A percentile compares a stretch with the other conserved stretches of the same genome.
These are phyloP conservation scores for Morone saxatilis DNA, from an alignment of 2,113 vertebrate species.

Conservation along the genomic window DNA sequence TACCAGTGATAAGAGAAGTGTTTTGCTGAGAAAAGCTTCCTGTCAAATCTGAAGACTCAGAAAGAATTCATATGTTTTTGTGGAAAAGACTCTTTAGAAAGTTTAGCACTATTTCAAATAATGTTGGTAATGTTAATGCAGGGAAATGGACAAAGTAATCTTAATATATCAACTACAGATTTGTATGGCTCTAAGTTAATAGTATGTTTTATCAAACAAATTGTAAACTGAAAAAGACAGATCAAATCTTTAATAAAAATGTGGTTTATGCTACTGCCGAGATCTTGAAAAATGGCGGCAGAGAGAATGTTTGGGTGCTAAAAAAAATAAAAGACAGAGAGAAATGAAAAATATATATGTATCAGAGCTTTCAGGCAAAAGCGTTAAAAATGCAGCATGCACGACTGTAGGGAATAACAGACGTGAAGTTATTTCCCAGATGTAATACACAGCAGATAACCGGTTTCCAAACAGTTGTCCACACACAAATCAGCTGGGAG, in stretches of 20 bases:
- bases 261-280: neutral
- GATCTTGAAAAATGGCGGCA: neutral
- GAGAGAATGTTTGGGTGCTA: neutral
- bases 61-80: neutral
- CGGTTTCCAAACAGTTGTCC: conserved; percentile 1
- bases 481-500: neutral
- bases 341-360: neutral
- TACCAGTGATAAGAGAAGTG: conserved; percentile 13
- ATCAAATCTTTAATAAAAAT: neutral
- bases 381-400: neutral
- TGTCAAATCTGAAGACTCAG: conserved; percentile 23
- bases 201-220: neutral
- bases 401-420: conserved; percentile 7
- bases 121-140: neutral
- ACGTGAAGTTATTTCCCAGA: conserved; percentile 21
- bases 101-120: neutral
- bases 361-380: conserved; percentile 6
- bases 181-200: neutral
- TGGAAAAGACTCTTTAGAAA: neutral
- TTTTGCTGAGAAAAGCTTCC: conserved; percentile 37
- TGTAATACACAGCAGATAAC: conserved; percentile 6
- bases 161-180: neutral
- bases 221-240: neutral
- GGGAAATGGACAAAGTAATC: neutral
- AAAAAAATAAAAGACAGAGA: neutral